Base-by-base conservation (phyloP, 2,888 invertebrate species). In the Drosophila dives region DNA sequence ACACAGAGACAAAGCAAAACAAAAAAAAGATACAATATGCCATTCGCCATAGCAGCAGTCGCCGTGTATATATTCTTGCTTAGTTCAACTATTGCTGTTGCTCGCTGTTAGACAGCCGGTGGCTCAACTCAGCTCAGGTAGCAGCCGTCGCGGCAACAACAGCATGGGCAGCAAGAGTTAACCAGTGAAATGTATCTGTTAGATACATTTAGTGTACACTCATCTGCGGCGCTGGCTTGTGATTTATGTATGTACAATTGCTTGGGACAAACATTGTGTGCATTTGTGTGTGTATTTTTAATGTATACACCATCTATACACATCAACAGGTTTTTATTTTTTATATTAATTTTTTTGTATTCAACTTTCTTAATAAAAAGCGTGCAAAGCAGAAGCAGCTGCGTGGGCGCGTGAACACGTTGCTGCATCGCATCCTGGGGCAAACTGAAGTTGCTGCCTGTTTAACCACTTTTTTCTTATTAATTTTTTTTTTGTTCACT, bases 171-270 rank as follows among this genome's bases (percentile, higher is more conserved):
- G 45, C 45, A 40, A 33, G 26, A 68, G 65, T 72, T 68, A 72
- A 64, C 50, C 70, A 83, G 75, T 81, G 73, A 75, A 89, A 86
- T 86, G 86, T 83, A 89, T 88, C 78, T 85, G 75, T 86, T 86
- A 83, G 81, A 83, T 85, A 85, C 74, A 77, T 74, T 83, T 84
- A 72, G 79, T 84, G 83, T 75, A 83, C 80, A 68, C 76, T 75
- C 67, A 73, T 70, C 58, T 29, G 64, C 45, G 76, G 81, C 81
- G 85, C 85, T 76, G 64, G 68, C 63, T 72, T 72, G 75, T 78
- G 75, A 86, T 80, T 84, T 85, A 84, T 81, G 64, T 70, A 58
- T 58, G 38, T 55, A 23, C 20, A 49, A 34, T 49, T 55, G 40
- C 50, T 32, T 56, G 40, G 56, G 67, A 59, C 68, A 59, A 59